phyloP scores from a whole-genome alignment of 2,797 vertebrate species.

The Fistularia commersonii region DNA sequence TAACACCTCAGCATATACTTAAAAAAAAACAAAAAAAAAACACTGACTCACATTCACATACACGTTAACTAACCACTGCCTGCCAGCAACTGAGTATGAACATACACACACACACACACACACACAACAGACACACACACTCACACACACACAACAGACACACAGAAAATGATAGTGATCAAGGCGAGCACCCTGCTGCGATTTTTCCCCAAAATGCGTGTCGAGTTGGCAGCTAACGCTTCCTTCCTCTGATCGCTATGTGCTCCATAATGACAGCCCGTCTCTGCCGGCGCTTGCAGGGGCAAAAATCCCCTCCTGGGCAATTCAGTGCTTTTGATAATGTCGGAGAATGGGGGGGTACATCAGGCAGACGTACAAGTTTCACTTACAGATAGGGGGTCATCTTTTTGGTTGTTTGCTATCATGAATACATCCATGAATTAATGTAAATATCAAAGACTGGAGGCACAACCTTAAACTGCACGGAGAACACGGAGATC shows the following conservation, averaged over 20 bases:
- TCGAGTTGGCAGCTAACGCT: slow-evolving; percentile 33
- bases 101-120: slow-evolving; percentile 3
- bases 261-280: slow-evolving; percentile 33
- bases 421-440: too few relatives aligned
- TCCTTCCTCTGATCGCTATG: slow-evolving; percentile 33
- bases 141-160: slow-evolving; percentile 8
- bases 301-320: slow-evolving; percentile 27
- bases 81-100: slow-evolving; percentile 20
- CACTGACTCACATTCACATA: slow-evolving; percentile 32
- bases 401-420: too few relatives aligned
- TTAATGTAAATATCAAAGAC: too few relatives aligned
- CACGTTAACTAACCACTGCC: slow-evolving; percentile 28
- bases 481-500: too few relatives aligned
- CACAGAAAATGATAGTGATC: slow-evolving; percentile 59
- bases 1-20: too few relatives aligned
- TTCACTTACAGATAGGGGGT: too few relatives aligned
- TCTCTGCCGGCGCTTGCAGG: slow-evolving; percentile 4
- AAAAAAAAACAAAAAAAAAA: slow-evolving; percentile 8
- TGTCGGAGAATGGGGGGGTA: too few relatives aligned
- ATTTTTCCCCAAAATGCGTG: slow-evolving; percentile 33
- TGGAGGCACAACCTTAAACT: too few relatives aligned
- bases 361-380: too few relatives aligned
- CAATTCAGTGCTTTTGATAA: background rate
- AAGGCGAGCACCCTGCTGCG: slow-evolving; percentile 32
- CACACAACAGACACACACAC: slow-evolving; percentile 1